Conservation (phyloP, 2,113 vertebrate genomes). For the Saimiri boliviensis region DNA sequence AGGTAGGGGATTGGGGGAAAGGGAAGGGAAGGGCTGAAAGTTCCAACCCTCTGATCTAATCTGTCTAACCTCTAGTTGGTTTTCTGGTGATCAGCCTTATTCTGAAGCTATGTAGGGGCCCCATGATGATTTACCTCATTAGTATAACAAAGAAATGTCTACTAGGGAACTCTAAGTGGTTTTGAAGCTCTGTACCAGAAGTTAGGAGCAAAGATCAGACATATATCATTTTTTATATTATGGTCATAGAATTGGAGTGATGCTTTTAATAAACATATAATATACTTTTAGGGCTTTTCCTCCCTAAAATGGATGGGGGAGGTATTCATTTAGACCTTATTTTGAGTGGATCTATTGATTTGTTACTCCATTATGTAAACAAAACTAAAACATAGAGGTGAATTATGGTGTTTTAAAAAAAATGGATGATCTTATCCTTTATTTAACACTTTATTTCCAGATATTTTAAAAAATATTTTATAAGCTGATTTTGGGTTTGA, state of each 20-base stretch:
- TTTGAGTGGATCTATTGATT: neutral
- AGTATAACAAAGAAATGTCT: neutral
- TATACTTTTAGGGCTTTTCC: neutral
- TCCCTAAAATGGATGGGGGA: neutral
- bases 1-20: neutral
- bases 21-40: neutral
- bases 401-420: neutral
- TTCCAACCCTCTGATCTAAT: neutral
- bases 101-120: neutral
- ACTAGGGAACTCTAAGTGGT: neutral
- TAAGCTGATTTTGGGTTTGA: neutral
- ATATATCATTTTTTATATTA: neutral
- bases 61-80: neutral
- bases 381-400: neutral
- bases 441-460: neutral
- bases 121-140: neutral
- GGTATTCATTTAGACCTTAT: neutral
- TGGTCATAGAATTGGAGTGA: neutral
- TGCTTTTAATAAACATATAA: slow-evolving; percentile 16
- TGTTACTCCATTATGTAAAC: neutral
- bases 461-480: slow-evolving; percentile 5
- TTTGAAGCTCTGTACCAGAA: neutral
- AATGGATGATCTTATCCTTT: neutral
- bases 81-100: neutral
- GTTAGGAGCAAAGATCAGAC: neutral